phyloP scores from a whole-genome alignment of 2,888 invertebrate genomes.

The Cerastoderma edule region DNA sequence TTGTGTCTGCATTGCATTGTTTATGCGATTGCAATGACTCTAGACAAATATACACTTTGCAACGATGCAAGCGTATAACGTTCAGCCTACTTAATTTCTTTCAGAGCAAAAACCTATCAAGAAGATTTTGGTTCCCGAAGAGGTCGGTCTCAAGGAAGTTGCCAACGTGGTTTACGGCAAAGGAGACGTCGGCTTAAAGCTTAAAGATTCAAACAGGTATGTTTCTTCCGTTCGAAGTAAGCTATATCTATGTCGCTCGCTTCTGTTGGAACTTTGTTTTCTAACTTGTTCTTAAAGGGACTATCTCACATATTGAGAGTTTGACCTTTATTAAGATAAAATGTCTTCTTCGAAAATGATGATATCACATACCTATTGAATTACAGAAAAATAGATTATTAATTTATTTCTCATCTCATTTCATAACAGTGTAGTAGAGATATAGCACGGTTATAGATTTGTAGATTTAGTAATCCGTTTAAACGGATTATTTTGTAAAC shows the following conservation, averaged over 20 bases:
- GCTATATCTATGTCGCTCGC: background rate
- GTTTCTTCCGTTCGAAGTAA: background rate
- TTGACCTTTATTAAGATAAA: background rate
- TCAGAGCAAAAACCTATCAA: constrained; percentile 32
- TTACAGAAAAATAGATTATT: no score
- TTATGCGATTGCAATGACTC: background rate
- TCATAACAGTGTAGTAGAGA: no score
- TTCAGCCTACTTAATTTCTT: background rate
- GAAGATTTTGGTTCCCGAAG: constrained; percentile 41
- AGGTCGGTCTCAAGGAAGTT: constrained; percentile 44
- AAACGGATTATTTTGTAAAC: no score
- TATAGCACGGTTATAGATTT: no score
- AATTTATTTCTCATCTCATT: no score
- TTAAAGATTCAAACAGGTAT: constrained; percentile 46
- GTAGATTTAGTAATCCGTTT: no score
- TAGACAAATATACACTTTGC: background rate
- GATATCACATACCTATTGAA: background rate
- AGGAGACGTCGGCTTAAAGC: constrained; percentile 36
- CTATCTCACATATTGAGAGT: background rate
- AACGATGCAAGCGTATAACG: background rate
- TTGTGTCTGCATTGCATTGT: background rate
- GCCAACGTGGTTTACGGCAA: constrained; percentile 19
- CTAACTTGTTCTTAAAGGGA: background rate
- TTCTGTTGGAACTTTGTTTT: background rate
- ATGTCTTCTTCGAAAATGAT: background rate